A percentile compares a stretch with the other conserved stretches of the same genome.
These are phyloP conservation scores for Chionomys nivalis DNA, from an alignment of 2,113 vertebrate genomes.

Conservation along the genomic window DNA sequence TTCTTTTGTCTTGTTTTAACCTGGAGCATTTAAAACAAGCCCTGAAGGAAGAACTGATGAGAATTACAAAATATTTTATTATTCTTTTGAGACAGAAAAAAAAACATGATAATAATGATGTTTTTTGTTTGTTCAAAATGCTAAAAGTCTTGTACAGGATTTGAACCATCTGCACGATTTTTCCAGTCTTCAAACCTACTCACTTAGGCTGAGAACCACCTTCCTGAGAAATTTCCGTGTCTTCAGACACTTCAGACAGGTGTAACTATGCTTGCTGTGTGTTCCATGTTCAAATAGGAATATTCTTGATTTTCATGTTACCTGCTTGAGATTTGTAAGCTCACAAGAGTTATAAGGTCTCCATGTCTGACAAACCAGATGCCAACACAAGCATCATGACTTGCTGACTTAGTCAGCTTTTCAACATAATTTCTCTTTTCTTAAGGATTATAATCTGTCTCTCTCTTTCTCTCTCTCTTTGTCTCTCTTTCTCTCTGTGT, in stretches of 20 bases:
- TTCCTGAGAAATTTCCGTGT: not conserved
- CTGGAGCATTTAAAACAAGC: not conserved
- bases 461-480: not conserved
- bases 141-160: not conserved
- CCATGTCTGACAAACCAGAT: not conserved
- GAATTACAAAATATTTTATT: not conserved
- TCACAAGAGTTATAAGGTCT: not conserved
- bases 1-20: not conserved
- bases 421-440: not conserved
- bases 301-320: not conserved
- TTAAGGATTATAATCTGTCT: not conserved
- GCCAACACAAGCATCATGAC: not conserved
- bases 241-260: slow-evolving; percentile 11
- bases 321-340: not conserved
- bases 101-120: not conserved
- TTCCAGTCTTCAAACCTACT: not conserved
- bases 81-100: not conserved
- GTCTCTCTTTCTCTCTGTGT: not conserved
- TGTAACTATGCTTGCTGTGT: not conserved
- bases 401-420: not conserved
- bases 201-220: not conserved
- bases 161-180: not conserved
- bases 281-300: not conserved
- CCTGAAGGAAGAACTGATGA: not conserved
- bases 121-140: not conserved